These are phyloP conservation scores for Tokudaia tokunoshimensis DNA, from an alignment of 2,797 vertebrate genomes.

Conservation along the genomic window DNA sequence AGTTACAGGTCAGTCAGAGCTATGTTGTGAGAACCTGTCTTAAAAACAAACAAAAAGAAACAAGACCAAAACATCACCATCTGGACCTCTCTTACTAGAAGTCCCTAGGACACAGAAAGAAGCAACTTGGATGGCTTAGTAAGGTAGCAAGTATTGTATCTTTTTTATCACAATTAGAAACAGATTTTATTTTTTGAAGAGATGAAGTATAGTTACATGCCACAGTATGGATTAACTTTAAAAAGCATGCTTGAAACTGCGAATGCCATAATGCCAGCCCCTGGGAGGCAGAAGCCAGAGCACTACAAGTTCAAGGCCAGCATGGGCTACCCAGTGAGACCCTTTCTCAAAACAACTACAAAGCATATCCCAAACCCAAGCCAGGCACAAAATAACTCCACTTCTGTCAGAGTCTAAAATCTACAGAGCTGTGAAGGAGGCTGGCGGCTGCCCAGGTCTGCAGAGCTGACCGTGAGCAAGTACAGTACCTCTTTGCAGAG, in stretches of 20 bases:
- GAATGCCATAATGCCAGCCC: neutral
- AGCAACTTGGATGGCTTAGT: neutral
- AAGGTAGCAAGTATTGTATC: neutral
- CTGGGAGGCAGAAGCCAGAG: neutral
- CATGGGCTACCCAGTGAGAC: neutral
- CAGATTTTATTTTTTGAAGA: neutral
- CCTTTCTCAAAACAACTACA: neutral
- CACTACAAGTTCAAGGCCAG: neutral
- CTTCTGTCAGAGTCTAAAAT: neutral
- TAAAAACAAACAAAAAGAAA: neutral
- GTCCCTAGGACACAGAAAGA: neutral
- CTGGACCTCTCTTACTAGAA: neutral
- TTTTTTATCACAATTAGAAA: slow-evolving; percentile 35
- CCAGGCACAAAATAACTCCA: neutral
- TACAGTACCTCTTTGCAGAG: neutral
- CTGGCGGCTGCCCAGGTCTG: neutral
- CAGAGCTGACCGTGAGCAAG: neutral
- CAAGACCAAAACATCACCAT: neutral
- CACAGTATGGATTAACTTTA: neutral
- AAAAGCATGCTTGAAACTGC: neutral
- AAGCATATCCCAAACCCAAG: neutral
- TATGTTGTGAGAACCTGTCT: neutral
- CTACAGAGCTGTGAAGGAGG: neutral
- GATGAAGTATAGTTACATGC: neutral
- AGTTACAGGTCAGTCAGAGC: neutral